A percentile compares a stretch with the other conserved stretches of the same genome.
phyloP scores from a whole-genome alignment of 23 tunicate genomes.

The Aplidium turbinatum region DNA sequence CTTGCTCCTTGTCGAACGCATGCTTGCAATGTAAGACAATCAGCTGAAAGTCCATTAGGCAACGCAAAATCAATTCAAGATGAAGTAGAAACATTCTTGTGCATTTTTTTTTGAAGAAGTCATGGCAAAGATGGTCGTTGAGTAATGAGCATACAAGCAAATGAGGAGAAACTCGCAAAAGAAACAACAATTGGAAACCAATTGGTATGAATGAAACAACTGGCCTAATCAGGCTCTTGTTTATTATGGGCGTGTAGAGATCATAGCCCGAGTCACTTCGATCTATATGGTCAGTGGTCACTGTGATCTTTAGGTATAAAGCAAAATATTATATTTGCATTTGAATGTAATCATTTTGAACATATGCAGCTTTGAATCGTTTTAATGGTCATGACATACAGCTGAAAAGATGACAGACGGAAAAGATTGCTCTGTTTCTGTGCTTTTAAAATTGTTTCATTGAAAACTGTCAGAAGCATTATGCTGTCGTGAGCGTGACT shows the following conservation, averaged over 20 bases:
- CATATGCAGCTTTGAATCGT: neutral
- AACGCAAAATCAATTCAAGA: slow-evolving; percentile 16
- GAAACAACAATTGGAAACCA: neutral
- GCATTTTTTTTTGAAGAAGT: slow-evolving; percentile 26
- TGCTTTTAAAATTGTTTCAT: neutral
- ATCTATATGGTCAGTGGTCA: slow-evolving; percentile 10
- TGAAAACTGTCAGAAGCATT: slow-evolving; percentile 8
- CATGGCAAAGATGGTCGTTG: slow-evolving; percentile 4
- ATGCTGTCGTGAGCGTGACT: slow-evolving; percentile 5
- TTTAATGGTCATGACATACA: slow-evolving; percentile 6
- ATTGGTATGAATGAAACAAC: slow-evolving; percentile 1
- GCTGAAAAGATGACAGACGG: slow-evolving; percentile 1
- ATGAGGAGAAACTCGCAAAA: slow-evolving; percentile 8
- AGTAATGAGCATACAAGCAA: slow-evolving; percentile 13
- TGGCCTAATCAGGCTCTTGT: neutral
- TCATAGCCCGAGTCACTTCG: neutral
- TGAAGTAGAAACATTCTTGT: slow-evolving; percentile 24
- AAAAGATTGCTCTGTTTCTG: neutral
- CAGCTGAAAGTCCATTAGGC: slow-evolving; percentile 20
- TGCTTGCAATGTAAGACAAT: slow-evolving; percentile 15
- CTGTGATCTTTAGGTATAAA: neutral
- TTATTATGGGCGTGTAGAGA: neutral
- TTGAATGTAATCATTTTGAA: slow-evolving; percentile 9
- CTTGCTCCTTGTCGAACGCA: slow-evolving; percentile 14
- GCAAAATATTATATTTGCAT: neutral